Evolutionary conservation across 2,888 invertebrate genomes (phyloP), one percentile per base, ranked within the genome.

Genomic region (Drosophila pegasa): DNA sequence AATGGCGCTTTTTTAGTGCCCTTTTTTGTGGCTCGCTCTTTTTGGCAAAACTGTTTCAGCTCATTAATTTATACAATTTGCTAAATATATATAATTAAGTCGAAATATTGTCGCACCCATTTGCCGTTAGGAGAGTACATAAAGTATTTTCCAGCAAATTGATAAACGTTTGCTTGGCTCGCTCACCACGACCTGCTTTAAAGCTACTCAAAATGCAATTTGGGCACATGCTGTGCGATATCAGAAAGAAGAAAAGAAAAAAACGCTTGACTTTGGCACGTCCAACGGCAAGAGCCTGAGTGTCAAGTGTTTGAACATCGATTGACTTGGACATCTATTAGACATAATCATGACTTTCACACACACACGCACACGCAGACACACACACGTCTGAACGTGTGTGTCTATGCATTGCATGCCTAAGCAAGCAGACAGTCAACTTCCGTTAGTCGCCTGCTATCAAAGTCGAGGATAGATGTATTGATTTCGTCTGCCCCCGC

Each of bases 281-380:
- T 72, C 61, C 71, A 69, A 69, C 45, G 48, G 50, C 60, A 70
- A 58, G 72, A 63, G 80, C 75, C 74, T 67, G 76, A 74, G 76
- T 89, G 90, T 90, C 89, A 89, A 81, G 81, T 78, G 78, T 65
- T 86, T 77, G 76, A 78, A 90, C 90, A 89, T 77, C 88, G 88
- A 89, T 89, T 90, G 90, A 90, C 88, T 89, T 81, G 86, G 89
- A 90, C 90, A 89, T 90, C 86, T 90, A 90, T 90, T 89, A 83
- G 90, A 89, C 88, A 87, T 90, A 89, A 90, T 89, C 89, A 89
- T 89, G 87, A 79, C 78, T 73, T 71, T 52, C 31, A 27, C 37
- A 27, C 52, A 58, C 48, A 59, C 45, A 29, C 45, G 12, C 45
- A 10, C 25, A 43, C 41, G 8, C 1, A 4, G 16, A 12, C 29